Conservation (phyloP, 2,797 vertebrate genomes). For the Chelmon rostratus region DNA sequence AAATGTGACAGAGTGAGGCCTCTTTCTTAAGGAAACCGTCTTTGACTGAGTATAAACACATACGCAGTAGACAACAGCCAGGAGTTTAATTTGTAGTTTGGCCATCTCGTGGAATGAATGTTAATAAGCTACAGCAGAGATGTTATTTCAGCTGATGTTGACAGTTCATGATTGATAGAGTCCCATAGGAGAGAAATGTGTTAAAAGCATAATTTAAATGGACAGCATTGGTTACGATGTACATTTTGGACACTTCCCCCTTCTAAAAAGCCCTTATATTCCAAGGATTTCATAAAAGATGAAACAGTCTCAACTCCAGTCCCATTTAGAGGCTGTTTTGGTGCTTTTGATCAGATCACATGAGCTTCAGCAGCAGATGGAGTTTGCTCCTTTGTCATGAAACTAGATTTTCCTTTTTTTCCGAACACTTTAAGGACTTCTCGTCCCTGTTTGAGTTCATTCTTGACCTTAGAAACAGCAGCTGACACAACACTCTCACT, state of each 20-base stretch:
- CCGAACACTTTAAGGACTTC: not conserved
- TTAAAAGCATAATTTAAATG: too few species aligned
- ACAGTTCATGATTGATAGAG: not conserved
- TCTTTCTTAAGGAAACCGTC: not conserved
- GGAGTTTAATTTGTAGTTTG: conserved; percentile 17
- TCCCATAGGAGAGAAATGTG: not conserved
- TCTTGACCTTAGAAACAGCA: not conserved
- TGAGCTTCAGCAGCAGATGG: not conserved
- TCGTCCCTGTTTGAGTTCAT: not conserved
- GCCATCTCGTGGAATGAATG: conserved; percentile 9
- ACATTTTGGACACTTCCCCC: too few species aligned
- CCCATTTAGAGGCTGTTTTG: not conserved
- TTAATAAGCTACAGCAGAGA: conserved; percentile 16
- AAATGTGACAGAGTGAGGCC: too few species aligned
- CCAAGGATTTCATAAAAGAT: not conserved
- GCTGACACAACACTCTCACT: conserved; percentile 2
- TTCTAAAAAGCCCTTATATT: too few species aligned
- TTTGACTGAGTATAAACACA: conserved; percentile 7
- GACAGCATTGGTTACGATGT: too few species aligned
- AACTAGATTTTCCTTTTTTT: not conserved
- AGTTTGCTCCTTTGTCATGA: not conserved
- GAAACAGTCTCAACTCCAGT: not conserved
- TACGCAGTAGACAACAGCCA: not conserved
- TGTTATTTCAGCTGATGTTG: conserved; percentile 47
- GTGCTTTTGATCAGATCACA: not conserved